Evolutionary conservation across 1,140 invertebrate species (phyloP), one percentile per base, ranked within the genome.

Genomic region (Bemisia tabaci): DNA sequence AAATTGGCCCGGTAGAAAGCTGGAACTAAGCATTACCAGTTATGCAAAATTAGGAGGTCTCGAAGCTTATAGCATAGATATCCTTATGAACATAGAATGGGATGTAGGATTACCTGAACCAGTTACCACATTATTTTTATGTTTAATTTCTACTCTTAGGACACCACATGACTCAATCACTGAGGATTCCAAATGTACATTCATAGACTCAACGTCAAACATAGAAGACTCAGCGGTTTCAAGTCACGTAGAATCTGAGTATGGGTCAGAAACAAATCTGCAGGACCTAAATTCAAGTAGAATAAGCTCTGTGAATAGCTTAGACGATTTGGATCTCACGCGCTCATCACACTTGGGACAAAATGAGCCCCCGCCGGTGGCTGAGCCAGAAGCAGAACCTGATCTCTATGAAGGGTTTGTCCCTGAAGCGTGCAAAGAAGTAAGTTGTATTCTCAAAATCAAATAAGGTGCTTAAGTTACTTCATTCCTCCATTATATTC

Each of bases 231-330:
- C 79, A 5, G 73, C 80, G 58, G 79, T 75, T 22, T 79, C 79
- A 64, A 81, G 79, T 70, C 78, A 79, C 72, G 76, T 79, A 59
- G 76, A 77, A 64, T 81, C 80, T 22, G 75, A 78, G 2, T 79
- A 78, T 0, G 78, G 78, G 12, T 79, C 78, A 58, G 79, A 80
- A 67, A 79, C 76, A 26, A 79, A 77, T 59, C 68, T 80, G 22
- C 70, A 79, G 2, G 78, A 77, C 17, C 5, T 48, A 17, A 48
- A 48, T 17, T 58, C 64, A 11, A 58, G 59, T 58, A 33, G 64
- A 12, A 65, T 65, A 2, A 65, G 64, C 2, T 70, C 70, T 9
- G 66, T 68, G 21, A 66, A 67, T 26, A 69, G 68, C 48, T 75
- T 80, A 12, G 80, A 78, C 65, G 79, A 80, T 63, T 77, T 78